phyloP scores from a whole-genome alignment of 2,888 invertebrate species.

The Campopleginae sp. region DNA sequence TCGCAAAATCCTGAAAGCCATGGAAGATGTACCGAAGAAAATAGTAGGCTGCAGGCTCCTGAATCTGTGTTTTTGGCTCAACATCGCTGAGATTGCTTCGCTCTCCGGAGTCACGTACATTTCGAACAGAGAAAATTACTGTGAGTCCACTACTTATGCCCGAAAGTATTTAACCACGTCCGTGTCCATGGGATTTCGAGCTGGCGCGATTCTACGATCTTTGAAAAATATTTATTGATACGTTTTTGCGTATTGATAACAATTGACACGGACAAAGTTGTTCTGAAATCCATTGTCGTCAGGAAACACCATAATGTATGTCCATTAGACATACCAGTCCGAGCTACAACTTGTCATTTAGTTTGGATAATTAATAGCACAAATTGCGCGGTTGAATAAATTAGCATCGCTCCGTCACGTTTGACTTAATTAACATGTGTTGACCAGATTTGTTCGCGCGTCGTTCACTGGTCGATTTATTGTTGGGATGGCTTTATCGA shows the following conservation, averaged over 20 bases:
- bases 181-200: not conserved
- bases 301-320: not conserved
- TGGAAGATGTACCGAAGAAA: constrained; percentile 84
- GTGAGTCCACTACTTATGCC: constrained; percentile 87
- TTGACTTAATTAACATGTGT: constrained; percentile 51
- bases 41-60: constrained; percentile 86
- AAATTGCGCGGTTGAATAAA: constrained; percentile 9
- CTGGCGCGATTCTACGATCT: not conserved
- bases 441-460: constrained; percentile 27
- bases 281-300: not conserved
- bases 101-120: constrained; percentile 97
- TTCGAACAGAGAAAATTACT: constrained; percentile 97
- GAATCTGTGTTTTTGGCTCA: constrained; percentile 92
- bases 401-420: constrained; percentile 29
- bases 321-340: not conserved
- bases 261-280: not conserved
- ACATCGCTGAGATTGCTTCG: constrained; percentile 92
- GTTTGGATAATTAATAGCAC: not conserved
- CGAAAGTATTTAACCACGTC: not conserved
- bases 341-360: not conserved
- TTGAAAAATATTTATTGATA: not conserved
- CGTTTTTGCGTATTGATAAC: not conserved
- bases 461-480: constrained; percentile 21
- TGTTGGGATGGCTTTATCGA: constrained; percentile 19
- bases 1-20: constrained; percentile 87